Percentiles rank a stretch among this genome's conserved stretches.
phyloP scores from a whole-genome alignment of 2,113 vertebrate species.

The Silurus asotus region DNA sequence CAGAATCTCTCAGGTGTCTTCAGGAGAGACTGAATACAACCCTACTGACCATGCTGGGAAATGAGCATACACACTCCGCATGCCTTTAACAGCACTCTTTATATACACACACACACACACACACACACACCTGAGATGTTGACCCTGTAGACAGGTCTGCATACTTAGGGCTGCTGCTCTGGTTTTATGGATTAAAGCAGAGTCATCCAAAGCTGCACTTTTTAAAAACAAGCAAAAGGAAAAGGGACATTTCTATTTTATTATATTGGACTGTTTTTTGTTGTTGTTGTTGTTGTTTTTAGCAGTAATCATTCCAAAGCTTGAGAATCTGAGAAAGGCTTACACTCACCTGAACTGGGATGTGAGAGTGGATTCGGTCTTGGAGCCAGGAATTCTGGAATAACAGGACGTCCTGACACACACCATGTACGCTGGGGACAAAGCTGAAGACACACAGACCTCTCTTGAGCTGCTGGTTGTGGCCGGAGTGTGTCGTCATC shows the following conservation, averaged over 20 bases:
- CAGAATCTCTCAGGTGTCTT: slow-evolving; percentile 89
- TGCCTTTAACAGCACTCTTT: slow-evolving; percentile 5
- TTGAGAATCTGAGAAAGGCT: not conserved
- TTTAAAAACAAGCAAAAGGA: slow-evolving; percentile 10
- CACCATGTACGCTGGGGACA: not conserved
- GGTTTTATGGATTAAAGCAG: slow-evolving; percentile 14
- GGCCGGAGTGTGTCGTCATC: not conserved
- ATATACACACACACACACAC: not conserved
- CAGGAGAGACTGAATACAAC: slow-evolving; percentile 90
- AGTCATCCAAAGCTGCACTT: slow-evolving; percentile 51
- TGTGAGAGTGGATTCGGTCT: not conserved
- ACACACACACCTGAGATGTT: slow-evolving; percentile 19
- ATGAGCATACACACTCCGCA: slow-evolving; percentile 52
- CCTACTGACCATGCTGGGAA: slow-evolving; percentile 68
- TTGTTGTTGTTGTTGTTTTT: slow-evolving; percentile 17
- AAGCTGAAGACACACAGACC: not conserved
- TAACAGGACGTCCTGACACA: not conserved
- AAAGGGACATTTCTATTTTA: slow-evolving; percentile 23
- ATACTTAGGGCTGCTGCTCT: slow-evolving; percentile 9
- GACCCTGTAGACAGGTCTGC: not conserved
- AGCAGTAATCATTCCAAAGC: slow-evolving; percentile 51
- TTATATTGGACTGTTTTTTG: not conserved
- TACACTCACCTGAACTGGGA: not conserved
- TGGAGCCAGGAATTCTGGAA: slow-evolving; percentile 9
- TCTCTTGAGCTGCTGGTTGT: slow-evolving; percentile 2